A percentile compares a stretch with the other conserved stretches of the same genome.
Conservation (phyloP, 2,113 vertebrate species). For the Eurypyga helias region DNA sequence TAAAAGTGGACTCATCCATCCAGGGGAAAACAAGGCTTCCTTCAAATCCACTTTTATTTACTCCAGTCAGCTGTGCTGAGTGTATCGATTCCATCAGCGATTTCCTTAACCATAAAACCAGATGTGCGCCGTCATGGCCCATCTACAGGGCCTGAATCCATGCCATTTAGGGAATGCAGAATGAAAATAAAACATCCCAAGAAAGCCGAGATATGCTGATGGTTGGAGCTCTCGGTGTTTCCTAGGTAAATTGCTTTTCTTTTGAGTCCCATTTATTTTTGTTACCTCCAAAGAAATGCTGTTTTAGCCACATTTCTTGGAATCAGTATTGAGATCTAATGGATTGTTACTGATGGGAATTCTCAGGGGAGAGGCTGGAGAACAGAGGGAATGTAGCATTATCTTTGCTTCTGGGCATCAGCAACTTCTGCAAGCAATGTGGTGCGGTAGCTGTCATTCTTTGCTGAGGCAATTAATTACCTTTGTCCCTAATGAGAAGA, state of each 20-base stretch:
- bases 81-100: conserved; percentile 42
- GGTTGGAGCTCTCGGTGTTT: conserved; percentile 29
- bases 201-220: conserved; percentile 49
- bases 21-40: conserved; percentile 34
- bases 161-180: conserved; percentile 61
- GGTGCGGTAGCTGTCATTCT: background rate
- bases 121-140: conserved; percentile 64
- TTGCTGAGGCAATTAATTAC: conserved; percentile 21
- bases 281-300: conserved; percentile 62
- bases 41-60: conserved; percentile 55
- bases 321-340: conserved; percentile 21
- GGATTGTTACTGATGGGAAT: conserved; percentile 35
- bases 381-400: background rate
- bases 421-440: background rate
- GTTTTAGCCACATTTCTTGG: conserved; percentile 43
- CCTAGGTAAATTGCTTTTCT: conserved; percentile 52
- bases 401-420: conserved; percentile 47
- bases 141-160: conserved; percentile 51
- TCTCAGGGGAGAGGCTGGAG: background rate
- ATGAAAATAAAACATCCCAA: conserved; percentile 47
- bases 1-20: background rate
- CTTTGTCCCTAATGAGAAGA: background rate
- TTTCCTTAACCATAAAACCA: conserved; percentile 62
- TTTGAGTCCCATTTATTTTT: conserved; percentile 63
- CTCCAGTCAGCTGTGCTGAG: conserved; percentile 52